Conservation (phyloP, 2,113 vertebrate species). For the mouse (Mus musculus) region DNA sequence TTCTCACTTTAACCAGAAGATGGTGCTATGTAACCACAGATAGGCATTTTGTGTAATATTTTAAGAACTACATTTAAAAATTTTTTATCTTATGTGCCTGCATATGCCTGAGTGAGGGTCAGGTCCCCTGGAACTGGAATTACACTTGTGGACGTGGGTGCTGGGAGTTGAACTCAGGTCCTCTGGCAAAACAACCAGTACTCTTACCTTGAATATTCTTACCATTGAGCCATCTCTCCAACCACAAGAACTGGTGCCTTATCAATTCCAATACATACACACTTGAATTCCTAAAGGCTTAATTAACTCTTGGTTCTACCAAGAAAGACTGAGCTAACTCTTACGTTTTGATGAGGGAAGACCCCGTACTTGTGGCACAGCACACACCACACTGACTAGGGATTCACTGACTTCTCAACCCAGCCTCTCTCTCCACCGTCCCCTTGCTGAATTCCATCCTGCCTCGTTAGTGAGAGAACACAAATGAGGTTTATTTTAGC, state of each 20-base stretch:
- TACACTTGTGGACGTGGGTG: not conserved
- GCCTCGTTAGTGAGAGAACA: not conserved
- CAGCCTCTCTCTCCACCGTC: not conserved
- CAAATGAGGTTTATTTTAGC: not conserved
- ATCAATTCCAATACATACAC: not conserved
- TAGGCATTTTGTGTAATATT: not conserved
- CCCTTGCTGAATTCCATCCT: conserved; percentile 16
- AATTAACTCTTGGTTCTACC: not conserved
- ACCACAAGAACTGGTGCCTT: not conserved
- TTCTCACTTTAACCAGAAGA: conserved; percentile 71
- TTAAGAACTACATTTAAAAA: not conserved
- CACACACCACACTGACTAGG: not conserved
- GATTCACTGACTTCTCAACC: not conserved
- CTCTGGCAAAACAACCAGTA: not conserved
- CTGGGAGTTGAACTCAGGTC: not conserved
- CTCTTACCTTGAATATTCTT: too few relatives aligned
- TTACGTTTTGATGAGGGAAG: not conserved
- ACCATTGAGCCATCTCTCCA: not conserved
- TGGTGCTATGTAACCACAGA: conserved; percentile 63
- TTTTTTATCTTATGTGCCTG: not conserved
- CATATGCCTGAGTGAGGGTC: not conserved
- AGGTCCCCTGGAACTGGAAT: not conserved
- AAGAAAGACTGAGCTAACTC: not conserved
- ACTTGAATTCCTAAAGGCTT: conserved; percentile 10
- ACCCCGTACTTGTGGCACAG: not conserved